These are phyloP conservation scores for Esox niger DNA, from an alignment of 2,113 vertebrate species.

Conservation along the genomic window DNA sequence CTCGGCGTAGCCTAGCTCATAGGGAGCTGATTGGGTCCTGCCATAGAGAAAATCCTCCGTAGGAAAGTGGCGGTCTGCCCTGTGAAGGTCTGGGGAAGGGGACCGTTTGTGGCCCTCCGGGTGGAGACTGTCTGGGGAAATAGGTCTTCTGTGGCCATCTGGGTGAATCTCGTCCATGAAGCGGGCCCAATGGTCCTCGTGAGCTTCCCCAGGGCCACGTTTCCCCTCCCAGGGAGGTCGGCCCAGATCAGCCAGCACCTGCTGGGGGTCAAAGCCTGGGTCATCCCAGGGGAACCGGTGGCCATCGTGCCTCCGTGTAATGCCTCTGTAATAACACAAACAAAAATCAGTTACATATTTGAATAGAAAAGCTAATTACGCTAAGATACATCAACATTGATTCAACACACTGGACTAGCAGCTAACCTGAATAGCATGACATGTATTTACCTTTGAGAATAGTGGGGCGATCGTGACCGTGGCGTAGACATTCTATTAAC, in stretches of 20 bases:
- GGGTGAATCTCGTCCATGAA: slow-evolving; percentile 38
- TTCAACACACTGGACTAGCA: no score
- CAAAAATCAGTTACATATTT: background rate
- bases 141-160: slow-evolving; percentile 44
- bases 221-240: slow-evolving; percentile 25
- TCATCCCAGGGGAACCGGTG: slow-evolving; percentile 50
- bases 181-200: slow-evolving; percentile 40
- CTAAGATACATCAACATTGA: no score
- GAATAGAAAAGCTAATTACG: background rate
- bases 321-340: slow-evolving; percentile 48
- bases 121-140: slow-evolving; percentile 17
- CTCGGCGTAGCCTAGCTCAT: slow-evolving; percentile 6
- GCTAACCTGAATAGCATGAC: background rate
- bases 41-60: slow-evolving; percentile 27
- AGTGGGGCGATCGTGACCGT: slow-evolving; percentile 54
- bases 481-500: slow-evolving; percentile 65
- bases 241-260: slow-evolving; percentile 29
- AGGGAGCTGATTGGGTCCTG: background rate
- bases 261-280: slow-evolving; percentile 48
- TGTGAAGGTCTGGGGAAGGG: slow-evolving; percentile 18
- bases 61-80: slow-evolving; percentile 15
- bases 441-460: slow-evolving; percentile 56
- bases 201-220: slow-evolving; percentile 20
- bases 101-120: slow-evolving; percentile 44
- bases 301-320: slow-evolving; percentile 33